A percentile compares a stretch with the other conserved stretches of the same genome.
Evolutionary conservation across 2,888 invertebrate species (phyloP).

Genomic region (Drosophila borborema): DNA sequence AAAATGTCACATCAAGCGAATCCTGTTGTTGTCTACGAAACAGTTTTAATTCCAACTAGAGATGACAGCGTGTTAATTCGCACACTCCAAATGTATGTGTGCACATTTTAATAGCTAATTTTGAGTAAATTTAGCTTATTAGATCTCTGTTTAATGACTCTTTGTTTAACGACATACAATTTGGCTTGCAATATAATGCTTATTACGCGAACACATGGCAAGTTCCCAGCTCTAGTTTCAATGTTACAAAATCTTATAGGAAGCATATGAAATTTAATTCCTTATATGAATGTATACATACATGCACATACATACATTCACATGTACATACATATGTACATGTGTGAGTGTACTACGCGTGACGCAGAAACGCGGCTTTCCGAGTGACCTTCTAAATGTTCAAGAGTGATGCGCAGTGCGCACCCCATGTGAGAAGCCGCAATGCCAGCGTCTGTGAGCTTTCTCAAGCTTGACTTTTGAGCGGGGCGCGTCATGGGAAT

Average conservation of each 20-base stretch:
- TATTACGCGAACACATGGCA: neutral
- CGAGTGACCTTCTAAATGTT: conserved; percentile 31
- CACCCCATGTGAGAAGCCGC: conserved; percentile 9
- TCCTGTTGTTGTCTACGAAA: conserved; percentile 7
- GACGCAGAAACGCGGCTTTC: conserved; percentile 11
- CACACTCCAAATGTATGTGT: neutral
- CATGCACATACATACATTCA: neutral
- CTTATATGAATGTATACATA: conserved; percentile 7
- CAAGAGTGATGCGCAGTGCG: conserved; percentile 15
- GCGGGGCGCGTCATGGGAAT: conserved; percentile 8
- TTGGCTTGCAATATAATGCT: neutral
- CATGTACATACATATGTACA: neutral
- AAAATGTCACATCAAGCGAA: conserved; percentile 12
- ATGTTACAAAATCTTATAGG: neutral
- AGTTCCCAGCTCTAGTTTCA: conserved; percentile 6
- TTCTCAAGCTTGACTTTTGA: conserved; percentile 20
- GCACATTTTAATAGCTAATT: neutral
- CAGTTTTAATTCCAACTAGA: neutral
- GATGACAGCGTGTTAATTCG: conserved; percentile 6
- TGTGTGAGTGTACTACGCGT: conserved; percentile 8
- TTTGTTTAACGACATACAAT: neutral
- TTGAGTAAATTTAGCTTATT: neutral
- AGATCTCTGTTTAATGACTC: neutral
- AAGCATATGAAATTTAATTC: conserved; percentile 34
- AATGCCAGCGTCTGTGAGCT: conserved; percentile 4